phyloP scores from a whole-genome alignment of 2,888 invertebrate species.

The Apeira syringaria region DNA sequence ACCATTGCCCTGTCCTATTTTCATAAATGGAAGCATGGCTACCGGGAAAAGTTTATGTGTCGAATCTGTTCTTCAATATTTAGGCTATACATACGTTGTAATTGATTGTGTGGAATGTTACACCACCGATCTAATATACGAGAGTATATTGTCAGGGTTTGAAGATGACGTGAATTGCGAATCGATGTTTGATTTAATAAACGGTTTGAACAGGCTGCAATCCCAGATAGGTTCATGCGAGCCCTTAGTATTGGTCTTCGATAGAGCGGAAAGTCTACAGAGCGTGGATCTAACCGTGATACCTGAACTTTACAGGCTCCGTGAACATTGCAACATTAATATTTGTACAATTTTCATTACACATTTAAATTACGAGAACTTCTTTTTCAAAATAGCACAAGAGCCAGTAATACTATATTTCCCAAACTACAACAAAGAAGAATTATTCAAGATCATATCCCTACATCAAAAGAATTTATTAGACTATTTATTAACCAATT shows the following conservation, averaged over 20 bases:
- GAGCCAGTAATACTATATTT: constrained; percentile 90
- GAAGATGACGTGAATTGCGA: constrained; percentile 84
- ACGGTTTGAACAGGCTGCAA: constrained; percentile 64
- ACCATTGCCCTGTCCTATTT: constrained; percentile 87
- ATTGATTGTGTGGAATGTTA: constrained; percentile 94
- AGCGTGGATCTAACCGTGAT: constrained; percentile 89
- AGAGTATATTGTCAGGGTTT: constrained; percentile 87
- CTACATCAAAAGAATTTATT: constrained; percentile 60
- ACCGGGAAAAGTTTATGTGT: constrained; percentile 92
- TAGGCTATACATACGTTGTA: constrained; percentile 84
- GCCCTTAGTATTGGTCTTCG: constrained; percentile 87
- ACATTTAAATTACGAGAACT: constrained; percentile 92
- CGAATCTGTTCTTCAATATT: constrained; percentile 81
- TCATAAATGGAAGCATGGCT: constrained; percentile 92
- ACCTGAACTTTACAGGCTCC: constrained; percentile 88
- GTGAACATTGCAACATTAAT: constrained; percentile 88
- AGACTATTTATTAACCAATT: constrained; percentile 50
- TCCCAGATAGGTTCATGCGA: constrained; percentile 46
- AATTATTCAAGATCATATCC: constrained; percentile 80
- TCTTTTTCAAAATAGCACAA: constrained; percentile 86
- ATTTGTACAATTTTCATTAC: constrained; percentile 91
- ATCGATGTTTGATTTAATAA: constrained; percentile 86
- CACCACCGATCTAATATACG: constrained; percentile 89
- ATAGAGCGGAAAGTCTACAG: constrained; percentile 91
- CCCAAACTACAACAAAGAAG: constrained; percentile 91